Evolutionary conservation across 1,140 invertebrate genomes (phyloP), one percentile per base, ranked within the genome.

Genomic region (Propsilocerus akamusi): DNA sequence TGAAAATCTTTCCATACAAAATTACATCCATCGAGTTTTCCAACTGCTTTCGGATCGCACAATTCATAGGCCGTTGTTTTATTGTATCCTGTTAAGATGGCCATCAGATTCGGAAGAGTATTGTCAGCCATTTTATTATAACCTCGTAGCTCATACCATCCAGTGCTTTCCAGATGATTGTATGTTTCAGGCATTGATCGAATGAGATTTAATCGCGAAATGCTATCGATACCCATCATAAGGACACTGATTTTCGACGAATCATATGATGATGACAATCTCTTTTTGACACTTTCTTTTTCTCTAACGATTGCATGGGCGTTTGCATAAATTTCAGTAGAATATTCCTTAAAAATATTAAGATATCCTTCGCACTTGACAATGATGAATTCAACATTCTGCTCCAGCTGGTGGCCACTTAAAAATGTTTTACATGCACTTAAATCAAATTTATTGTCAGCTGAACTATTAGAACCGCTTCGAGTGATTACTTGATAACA

Each of bases 41-140:
- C 68, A 0, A 62, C 51, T 26, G 58, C 58, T 49, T 59, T 65
- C 4, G 76, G 71, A 49, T 65, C 62, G 56, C 76, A 80, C 54
- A 66, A 60, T 12, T 59, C 52, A 50, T 69, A 61, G 11, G 72
- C 64, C 53, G 66, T 65, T 11, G 56, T 54, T 46, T 66, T 57
- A 60, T 62, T 76, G 34, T 72, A 68, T 3, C 85, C 86, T 2
- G 78, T 81, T 20, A 88, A 63, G 3, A 82, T 63, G 0, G 85
- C 80, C 72, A 89, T 81, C 17, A 90, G 58, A 62, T 90, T 90
- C 0, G 84, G 83, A 59, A 83, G 87, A 1, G 83, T 88, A 54
- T 88, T 87, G 55, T 85, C 83, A 2, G 75, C 84, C 52, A 74
- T 63, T 71, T 41, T 41, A 41, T 41, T 41, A 5, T 7, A 41